phyloP scores from a whole-genome alignment of 2,888 invertebrate genomes.

The Tipula helvola region DNA sequence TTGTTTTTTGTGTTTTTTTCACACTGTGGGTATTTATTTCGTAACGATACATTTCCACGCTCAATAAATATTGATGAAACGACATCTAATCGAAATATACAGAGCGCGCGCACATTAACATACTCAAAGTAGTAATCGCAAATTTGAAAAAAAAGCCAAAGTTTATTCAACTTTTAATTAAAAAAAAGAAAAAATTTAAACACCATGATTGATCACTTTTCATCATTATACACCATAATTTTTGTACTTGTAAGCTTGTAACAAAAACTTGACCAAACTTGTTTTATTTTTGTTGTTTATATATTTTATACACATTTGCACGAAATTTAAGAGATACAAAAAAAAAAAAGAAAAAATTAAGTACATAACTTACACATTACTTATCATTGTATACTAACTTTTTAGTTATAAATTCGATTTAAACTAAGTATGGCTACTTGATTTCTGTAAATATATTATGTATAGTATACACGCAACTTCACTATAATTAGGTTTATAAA shows the following conservation, averaged over 20 bases:
- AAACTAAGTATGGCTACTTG: background rate
- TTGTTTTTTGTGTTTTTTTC: background rate
- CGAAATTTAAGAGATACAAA: background rate
- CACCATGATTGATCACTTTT: slow-evolving; percentile 4
- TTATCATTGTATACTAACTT: background rate
- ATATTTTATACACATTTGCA: background rate
- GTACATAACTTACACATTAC: background rate
- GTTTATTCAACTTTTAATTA: slow-evolving; percentile 4
- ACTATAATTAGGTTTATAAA: background rate
- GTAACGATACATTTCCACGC: background rate
- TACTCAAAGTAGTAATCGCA: background rate
- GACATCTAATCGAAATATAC: background rate
- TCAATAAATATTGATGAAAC: background rate
- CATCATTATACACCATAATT: background rate
- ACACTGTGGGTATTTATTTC: background rate
- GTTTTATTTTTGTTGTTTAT: background rate
- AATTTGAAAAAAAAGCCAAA: background rate
- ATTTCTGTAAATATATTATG: background rate
- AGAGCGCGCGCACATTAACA: background rate
- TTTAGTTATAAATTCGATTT: background rate
- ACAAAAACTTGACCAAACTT: background rate
- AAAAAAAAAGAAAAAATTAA: background rate
- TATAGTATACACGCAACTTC: background rate
- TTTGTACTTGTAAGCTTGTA: background rate
- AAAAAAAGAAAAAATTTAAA: background rate